Percentiles rank a stretch among this genome's conserved stretches.
phyloP scores from a whole-genome alignment of 2,113 vertebrate species.

The Ibidorhyncha struthersii region DNA sequence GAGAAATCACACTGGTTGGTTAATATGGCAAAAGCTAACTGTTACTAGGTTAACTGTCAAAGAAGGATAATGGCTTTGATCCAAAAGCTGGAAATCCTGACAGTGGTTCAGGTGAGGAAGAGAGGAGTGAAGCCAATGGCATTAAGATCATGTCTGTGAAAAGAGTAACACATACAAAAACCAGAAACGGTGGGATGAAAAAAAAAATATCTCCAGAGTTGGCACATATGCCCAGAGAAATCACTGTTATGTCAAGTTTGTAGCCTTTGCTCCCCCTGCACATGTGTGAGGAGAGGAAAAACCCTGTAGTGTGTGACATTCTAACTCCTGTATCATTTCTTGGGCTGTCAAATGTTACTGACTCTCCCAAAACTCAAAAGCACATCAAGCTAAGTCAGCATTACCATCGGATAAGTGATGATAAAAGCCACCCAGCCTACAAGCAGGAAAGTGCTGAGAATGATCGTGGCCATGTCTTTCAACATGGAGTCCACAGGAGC shows the following conservation, averaged over 20 bases:
- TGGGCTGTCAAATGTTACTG: background rate
- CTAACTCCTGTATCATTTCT: background rate
- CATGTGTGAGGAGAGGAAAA: background rate
- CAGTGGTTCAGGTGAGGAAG: background rate
- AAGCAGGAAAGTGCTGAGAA: constrained; percentile 94
- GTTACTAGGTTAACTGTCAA: background rate
- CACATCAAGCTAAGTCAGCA: background rate
- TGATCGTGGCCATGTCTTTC: constrained; percentile 96
- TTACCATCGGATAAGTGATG: constrained; percentile 96
- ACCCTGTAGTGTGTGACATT: background rate
- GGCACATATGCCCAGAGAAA: background rate
- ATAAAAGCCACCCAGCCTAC: constrained; percentile 96
- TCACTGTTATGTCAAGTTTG: background rate
- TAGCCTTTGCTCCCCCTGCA: background rate
- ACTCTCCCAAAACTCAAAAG: background rate
- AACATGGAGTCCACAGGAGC: constrained; percentile 91
- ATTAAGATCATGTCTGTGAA: background rate
- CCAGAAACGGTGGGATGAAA: background rate
- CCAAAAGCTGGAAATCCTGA: background rate
- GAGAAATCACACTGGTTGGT: background rate
- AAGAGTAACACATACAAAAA: background rate
- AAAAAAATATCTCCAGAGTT: background rate
- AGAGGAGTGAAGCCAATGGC: background rate
- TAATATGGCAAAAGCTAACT: background rate
- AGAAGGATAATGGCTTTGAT: background rate